Evolutionary conservation across 2,888 invertebrate species (phyloP), one percentile per base, ranked within the genome.

Genomic region (Caenorhabditis drosophilae): DNA sequence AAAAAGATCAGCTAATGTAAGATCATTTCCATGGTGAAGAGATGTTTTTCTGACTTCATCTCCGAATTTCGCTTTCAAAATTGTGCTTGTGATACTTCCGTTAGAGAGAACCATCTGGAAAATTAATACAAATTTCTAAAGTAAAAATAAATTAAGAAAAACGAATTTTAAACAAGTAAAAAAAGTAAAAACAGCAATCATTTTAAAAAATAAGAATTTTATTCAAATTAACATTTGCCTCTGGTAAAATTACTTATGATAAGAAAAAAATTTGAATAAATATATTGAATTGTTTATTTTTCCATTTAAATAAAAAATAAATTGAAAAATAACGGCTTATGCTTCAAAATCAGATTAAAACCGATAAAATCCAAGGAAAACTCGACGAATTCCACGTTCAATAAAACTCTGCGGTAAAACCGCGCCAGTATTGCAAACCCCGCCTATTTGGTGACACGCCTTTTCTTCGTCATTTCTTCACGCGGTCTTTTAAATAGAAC

Each of bases 21-120:
- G 51, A 53, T 78, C 75, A 36, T 76, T 67, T 41, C 57, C 58
- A 44, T 76, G 78, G 42, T 70, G 67, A 18, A 79, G 38, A 35
- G 64, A 46, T 25, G 59, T 54, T 52, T 74, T 77, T 22, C 76
- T 64, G 47, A 79, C 53, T 49, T 77, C 77, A 26, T 58, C 60
- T 34, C 73, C 74, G 47, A 67, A 75, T 22, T 67, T 64, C 22
- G 73, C 75, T 57, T 75, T 75, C 50, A 75, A 48, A 26, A 70
- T 61, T 9, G 67, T 71, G 36, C 51, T 67, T 16, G 64, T 70
- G 42, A 61, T 49, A 46, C 57, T 49, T 50, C 66, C 59, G 59
- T 66, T 66, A 18, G 31, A 35, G 3, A 60, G 51, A 18, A 66
- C 57, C 67, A 67, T 67, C 64, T 64, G 58, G 1, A 57, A 57